Conservation (phyloP, 2,797 vertebrate species). For the Schizopygopsis pylzovi region DNA sequence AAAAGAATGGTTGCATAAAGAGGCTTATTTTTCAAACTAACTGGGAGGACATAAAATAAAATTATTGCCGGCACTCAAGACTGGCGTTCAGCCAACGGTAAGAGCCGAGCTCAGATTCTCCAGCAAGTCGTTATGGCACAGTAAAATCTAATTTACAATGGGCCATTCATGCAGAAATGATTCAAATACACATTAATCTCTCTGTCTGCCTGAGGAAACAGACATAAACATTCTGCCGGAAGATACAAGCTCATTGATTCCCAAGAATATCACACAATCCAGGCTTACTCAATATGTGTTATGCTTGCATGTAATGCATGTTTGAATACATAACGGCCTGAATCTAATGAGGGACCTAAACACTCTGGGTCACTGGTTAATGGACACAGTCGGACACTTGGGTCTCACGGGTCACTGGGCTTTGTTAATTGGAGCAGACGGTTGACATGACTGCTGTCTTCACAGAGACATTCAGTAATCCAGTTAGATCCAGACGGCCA, state of each 20-base stretch:
- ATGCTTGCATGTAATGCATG: background rate
- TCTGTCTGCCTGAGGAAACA: constrained; percentile 16
- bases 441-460: constrained; percentile 43
- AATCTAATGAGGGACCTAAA: background rate
- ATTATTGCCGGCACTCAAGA: constrained; percentile 22
- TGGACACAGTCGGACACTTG: constrained; percentile 44
- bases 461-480: constrained; percentile 61
- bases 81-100: constrained; percentile 28
- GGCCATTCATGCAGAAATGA: constrained; percentile 45
- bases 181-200: constrained; percentile 46
- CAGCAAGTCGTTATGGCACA: constrained; percentile 15
- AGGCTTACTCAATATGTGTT: background rate
- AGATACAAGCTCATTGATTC: background rate
- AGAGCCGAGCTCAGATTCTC: constrained; percentile 17
- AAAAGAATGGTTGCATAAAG: background rate
- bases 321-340: constrained; percentile 25
- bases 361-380: constrained; percentile 56
- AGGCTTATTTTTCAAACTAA: constrained; percentile 34
- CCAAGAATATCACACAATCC: background rate
- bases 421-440: constrained; percentile 53
- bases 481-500: constrained; percentile 58
- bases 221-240: constrained; percentile 46
- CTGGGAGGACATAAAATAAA: constrained; percentile 29
- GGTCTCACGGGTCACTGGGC: constrained; percentile 43
- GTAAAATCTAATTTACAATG: constrained; percentile 45